Percentiles rank a stretch among this genome's conserved stretches.
phyloP scores from a whole-genome alignment of 1,140 invertebrate species.

The Bombus huntii region DNA sequence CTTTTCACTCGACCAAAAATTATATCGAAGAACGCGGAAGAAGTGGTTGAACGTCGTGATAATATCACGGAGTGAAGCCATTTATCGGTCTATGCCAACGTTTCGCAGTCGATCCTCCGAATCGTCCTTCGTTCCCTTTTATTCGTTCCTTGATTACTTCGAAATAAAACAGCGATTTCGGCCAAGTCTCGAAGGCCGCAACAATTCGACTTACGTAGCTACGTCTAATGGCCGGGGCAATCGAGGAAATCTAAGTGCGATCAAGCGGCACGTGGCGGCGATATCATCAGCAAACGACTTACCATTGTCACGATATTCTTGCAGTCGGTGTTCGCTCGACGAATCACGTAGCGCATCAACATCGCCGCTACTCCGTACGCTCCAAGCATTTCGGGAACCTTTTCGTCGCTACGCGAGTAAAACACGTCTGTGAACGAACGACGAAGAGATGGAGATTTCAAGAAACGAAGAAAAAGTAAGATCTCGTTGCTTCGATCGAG shows the following conservation, averaged over 20 bases:
- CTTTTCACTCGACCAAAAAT: slow-evolving; percentile 12
- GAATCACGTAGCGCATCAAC: not conserved
- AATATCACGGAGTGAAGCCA: no score
- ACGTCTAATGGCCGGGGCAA: slow-evolving; percentile 6
- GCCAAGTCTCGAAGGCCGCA: not conserved
- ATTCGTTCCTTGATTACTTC: not conserved
- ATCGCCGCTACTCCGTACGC: no score
- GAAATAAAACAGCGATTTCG: slow-evolving; percentile 1
- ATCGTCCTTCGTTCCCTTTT: not conserved
- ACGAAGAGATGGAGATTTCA: not conserved
- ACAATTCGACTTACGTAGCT: not conserved
- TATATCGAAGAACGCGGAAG: slow-evolving; percentile 50
- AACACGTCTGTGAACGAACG: fast-evolving
- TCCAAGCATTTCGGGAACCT: not conserved
- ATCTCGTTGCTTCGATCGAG: not conserved
- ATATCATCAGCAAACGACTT: slow-evolving; percentile 29
- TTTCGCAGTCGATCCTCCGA: not conserved
- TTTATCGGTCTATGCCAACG: not conserved
- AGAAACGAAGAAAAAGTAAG: not conserved
- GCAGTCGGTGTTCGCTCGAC: not conserved
- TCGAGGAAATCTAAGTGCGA: not conserved
- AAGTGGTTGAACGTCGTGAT: no score
- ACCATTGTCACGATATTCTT: not conserved
- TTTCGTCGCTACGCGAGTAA: not conserved
- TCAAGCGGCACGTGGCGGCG: not conserved